A percentile compares a stretch with the other conserved stretches of the same genome.
phyloP scores from a whole-genome alignment of 2,797 vertebrate species.

The Dicrostonyx torquatus region DNA sequence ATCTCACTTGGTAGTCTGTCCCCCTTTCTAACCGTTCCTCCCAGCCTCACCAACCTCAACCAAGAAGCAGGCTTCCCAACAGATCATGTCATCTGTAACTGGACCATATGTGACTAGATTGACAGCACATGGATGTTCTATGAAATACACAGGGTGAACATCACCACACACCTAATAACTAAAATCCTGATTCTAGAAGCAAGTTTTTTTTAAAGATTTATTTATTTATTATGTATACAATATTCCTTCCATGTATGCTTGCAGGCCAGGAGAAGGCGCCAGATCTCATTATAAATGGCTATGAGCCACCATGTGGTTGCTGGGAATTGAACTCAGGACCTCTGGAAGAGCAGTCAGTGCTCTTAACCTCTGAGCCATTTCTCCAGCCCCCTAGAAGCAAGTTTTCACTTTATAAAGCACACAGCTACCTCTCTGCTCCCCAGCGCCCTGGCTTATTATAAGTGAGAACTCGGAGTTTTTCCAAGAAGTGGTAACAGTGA shows the following conservation, averaged over 20 bases:
- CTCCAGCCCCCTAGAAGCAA: conserved; percentile 39
- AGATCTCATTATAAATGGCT: too few species aligned
- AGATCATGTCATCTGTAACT: neutral
- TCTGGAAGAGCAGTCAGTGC: too few species aligned
- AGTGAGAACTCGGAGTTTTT: neutral
- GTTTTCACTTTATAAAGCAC: neutral
- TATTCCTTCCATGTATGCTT: too few species aligned
- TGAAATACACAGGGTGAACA: neutral
- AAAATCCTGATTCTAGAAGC: conserved; percentile 12
- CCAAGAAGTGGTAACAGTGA: neutral
- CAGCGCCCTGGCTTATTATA: neutral
- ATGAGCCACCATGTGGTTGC: too few species aligned
- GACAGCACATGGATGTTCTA: neutral
- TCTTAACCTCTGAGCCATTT: too few species aligned
- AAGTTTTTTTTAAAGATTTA: too few species aligned
- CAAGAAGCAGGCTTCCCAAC: neutral
- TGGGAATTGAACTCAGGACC: too few species aligned
- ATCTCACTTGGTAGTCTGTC: neutral
- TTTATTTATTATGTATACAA: too few species aligned
- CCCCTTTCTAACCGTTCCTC: neutral
- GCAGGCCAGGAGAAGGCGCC: too few species aligned
- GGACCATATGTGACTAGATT: neutral
- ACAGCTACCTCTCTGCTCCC: neutral
- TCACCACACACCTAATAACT: neutral
- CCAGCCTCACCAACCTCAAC: neutral